Evolutionary conservation across 2,113 vertebrate genomes (phyloP).

Genomic region (Hypomesus transpacificus): DNA sequence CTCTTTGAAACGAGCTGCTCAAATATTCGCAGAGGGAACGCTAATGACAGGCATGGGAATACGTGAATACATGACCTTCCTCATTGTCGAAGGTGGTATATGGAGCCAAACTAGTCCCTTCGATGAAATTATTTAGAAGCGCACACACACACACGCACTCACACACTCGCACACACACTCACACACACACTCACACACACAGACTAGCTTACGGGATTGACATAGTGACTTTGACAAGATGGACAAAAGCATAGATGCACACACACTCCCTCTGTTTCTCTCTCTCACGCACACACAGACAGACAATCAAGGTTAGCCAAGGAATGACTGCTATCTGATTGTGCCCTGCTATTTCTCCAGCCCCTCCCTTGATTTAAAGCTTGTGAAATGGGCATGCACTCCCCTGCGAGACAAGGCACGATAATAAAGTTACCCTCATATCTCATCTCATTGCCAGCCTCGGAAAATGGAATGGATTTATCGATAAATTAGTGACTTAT

Average conservation of each 20-base stretch:
- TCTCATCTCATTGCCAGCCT: slow-evolving; percentile 26
- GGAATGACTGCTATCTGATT: slow-evolving; percentile 53
- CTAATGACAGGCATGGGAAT: no score
- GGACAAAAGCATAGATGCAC: no score
- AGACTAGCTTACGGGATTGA: not conserved
- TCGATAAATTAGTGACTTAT: slow-evolving; percentile 47
- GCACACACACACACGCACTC: not conserved
- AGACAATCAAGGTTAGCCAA: slow-evolving; percentile 35
- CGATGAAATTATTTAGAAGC: no score
- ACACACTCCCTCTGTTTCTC: not conserved
- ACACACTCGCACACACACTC: slow-evolving; percentile 4
- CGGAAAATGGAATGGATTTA: slow-evolving; percentile 51
- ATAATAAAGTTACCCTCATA: slow-evolving; percentile 38
- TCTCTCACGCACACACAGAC: not conserved
- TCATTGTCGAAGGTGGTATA: no score
- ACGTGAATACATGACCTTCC: no score
- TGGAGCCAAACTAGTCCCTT: no score
- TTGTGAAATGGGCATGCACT: slow-evolving; percentile 44
- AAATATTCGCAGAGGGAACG: no score
- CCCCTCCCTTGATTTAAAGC: slow-evolving; percentile 53
- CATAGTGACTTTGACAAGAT: no score
- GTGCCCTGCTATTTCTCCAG: slow-evolving; percentile 38
- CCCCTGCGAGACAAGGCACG: not conserved
- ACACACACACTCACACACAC: slow-evolving; percentile 10
- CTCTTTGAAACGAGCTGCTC: no score